Base-by-base conservation (phyloP, 2,888 invertebrate genomes). In the Neoscelio sp. region DNA sequence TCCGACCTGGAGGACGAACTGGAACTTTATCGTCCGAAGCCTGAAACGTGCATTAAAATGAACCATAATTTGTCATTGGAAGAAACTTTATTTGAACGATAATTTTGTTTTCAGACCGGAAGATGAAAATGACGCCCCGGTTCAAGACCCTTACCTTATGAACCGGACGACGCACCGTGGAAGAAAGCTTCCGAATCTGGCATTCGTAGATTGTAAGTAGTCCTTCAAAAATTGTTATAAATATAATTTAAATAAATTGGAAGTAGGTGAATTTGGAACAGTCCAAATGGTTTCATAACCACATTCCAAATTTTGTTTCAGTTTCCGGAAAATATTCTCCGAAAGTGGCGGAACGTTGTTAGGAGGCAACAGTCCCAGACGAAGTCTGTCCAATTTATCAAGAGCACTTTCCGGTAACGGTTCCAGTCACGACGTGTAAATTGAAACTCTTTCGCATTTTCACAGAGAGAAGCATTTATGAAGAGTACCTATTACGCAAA, bases 101-200 rank as follows among this genome's bases (percentile, higher is more conserved):
- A 13, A 12, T 12, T 38, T 38, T 13, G 26, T 48, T 64, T 75
- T 15, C 52, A 89, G 89, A 54, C 82, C 83, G 17, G 89, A 89
- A 33, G 92, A 96, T 50, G 89, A 89, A 20, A 92, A 96, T 80
- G 98, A 98, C 87, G 94, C 96, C 8, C 97, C 98, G 0, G 99
- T 99, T 0, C 98, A 99, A 90, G 99, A 2, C 99, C 99, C 0
- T 92, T 99, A 85, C 99, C 99, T 18, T 95, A 95, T 60, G 99
- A 99, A 90, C 99, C 99, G 0, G 97, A 98, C 86, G 99, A 99
- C 91, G 99, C 99, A 71, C 98, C 98, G 0, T 98, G 97, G 96
- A 97, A 97, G 90, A 94, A 93, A 87, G 87, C 91, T 67, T 92
- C 94, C 28, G 96, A 97, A 91, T 96, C 97, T 80, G 97, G 97